Evolutionary conservation across 2,113 vertebrate species (phyloP).

Genomic region (Patagioenas fasciata): DNA sequence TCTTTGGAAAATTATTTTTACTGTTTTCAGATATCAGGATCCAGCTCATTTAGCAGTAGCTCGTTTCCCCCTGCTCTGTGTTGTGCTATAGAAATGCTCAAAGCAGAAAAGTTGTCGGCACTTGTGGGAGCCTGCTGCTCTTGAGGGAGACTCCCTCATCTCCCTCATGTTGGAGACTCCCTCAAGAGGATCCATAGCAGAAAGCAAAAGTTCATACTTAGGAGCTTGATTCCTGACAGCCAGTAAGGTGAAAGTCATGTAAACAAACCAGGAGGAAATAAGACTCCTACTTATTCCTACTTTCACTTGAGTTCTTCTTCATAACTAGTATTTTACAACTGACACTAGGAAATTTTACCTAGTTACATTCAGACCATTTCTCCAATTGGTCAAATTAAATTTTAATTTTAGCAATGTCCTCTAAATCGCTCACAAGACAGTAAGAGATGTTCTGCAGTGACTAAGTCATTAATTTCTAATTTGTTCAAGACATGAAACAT

Average conservation of each 20-base stretch:
- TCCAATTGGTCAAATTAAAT: slow-evolving; percentile 16
- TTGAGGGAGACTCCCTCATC: background rate
- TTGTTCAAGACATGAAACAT: background rate
- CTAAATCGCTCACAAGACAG: background rate
- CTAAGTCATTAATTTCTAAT: slow-evolving; percentile 28
- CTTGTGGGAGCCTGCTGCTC: background rate
- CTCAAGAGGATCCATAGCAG: background rate
- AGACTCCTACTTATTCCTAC: background rate
- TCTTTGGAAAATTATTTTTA: background rate
- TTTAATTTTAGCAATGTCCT: slow-evolving; percentile 1
- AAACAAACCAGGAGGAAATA: background rate
- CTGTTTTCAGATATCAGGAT: background rate
- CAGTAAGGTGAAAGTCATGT: background rate
- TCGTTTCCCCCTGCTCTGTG: background rate
- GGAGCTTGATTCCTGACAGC: background rate
- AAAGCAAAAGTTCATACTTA: background rate
- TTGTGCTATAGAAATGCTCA: background rate
- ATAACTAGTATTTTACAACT: background rate
- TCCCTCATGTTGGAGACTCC: too few relatives aligned
- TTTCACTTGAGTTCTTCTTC: background rate
- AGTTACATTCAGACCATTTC: background rate
- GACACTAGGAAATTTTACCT: background rate
- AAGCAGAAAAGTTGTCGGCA: background rate
- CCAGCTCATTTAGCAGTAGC: background rate
- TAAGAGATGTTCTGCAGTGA: background rate